Evolutionary conservation across 2,888 invertebrate genomes (phyloP).

Genomic region (Microchrysa polita): DNA sequence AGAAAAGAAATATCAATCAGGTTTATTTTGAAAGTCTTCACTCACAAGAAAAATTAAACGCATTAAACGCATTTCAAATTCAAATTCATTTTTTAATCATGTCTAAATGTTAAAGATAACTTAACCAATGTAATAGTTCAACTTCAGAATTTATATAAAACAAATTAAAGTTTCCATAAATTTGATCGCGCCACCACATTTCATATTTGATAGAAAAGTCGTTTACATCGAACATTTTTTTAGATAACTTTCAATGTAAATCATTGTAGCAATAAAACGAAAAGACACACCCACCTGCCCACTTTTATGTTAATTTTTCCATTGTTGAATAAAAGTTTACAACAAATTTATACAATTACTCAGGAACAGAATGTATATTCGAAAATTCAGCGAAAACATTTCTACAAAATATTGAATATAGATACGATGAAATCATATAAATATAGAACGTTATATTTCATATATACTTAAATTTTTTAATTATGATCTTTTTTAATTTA

Average conservation of each 20-base stretch:
- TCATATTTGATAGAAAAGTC: constrained; percentile 8
- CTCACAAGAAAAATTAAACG: too few relatives aligned
- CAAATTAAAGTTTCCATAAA: constrained; percentile 29
- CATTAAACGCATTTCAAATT: constrained; percentile 56
- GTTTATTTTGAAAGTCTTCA: constrained; percentile 44
- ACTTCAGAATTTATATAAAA: constrained; percentile 3
- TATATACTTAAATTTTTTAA: constrained; percentile 1
- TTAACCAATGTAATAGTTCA: constrained; percentile 14
- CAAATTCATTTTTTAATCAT: constrained; percentile 23
- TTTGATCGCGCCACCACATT: constrained; percentile 46
- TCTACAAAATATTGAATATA: constrained; percentile 11
- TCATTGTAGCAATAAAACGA: constrained; percentile 53
- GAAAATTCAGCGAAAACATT: constrained; percentile 27
- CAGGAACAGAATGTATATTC: constrained; percentile 31
- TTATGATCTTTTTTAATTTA: constrained; percentile 5
- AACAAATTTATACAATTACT: constrained; percentile 31
- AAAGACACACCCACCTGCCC: constrained; percentile 52
- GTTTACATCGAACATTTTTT: neutral
- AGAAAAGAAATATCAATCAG: neutral
- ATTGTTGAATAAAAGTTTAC: constrained; percentile 4
- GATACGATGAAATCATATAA: constrained; percentile 35
- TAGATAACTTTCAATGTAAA: constrained; percentile 16
- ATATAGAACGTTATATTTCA: constrained; percentile 22
- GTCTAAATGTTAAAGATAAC: constrained; percentile 23
- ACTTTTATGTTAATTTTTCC: constrained; percentile 48